Percentiles rank a stretch among this genome's conserved stretches.
phyloP scores from a whole-genome alignment of 2,113 vertebrate species.

The Arizona elegans region DNA sequence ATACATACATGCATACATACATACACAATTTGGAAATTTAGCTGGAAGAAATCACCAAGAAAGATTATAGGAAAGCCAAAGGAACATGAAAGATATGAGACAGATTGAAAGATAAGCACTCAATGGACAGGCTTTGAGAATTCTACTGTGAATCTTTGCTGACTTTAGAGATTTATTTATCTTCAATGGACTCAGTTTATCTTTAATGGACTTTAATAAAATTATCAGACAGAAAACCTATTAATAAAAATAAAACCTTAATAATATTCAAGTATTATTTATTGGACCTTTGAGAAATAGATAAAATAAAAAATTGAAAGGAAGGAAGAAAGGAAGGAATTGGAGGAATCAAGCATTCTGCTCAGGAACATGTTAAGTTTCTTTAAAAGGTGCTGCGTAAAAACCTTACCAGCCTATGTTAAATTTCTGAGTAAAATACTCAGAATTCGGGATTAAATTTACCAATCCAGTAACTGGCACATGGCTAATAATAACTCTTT shows the following conservation, averaged over 20 bases:
- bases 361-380: not conserved
- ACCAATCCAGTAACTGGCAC: not conserved
- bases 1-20: too few relatives aligned
- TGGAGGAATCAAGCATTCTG: not conserved
- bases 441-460: not conserved
- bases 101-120: not conserved
- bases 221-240: not conserved
- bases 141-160: constrained; percentile 55
- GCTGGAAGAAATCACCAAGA: not conserved
- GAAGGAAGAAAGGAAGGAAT: not conserved
- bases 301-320: not conserved
- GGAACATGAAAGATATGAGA: not conserved
- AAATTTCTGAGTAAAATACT: not conserved
- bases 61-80: not conserved
- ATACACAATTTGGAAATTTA: not conserved
- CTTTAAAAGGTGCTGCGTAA: not conserved
- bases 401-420: not conserved
- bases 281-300: not conserved
- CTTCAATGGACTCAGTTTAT: constrained; percentile 33
- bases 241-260: not conserved
- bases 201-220: constrained; percentile 32
- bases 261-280: not conserved
- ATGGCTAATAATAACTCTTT: not conserved
- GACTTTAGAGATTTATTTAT: constrained; percentile 67
- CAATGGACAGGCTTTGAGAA: constrained; percentile 60